Conservation (phyloP, 2,113 vertebrate species). For the Ursus arctos region DNA sequence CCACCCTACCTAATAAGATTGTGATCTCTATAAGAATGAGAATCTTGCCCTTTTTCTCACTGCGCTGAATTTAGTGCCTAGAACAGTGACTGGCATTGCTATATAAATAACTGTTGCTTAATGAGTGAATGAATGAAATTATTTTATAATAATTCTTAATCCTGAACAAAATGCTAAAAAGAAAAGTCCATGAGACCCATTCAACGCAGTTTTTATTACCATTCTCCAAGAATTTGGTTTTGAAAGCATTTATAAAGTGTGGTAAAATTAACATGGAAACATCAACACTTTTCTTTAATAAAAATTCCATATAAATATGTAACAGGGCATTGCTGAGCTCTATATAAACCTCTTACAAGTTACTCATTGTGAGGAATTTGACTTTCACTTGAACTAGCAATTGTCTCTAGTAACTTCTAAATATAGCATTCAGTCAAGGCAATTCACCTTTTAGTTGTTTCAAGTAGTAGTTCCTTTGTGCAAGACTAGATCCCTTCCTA, state of each 20-base stretch:
- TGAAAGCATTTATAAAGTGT: conserved; percentile 24
- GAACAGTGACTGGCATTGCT: not conserved
- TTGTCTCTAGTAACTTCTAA: conserved; percentile 55
- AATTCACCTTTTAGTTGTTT: conserved; percentile 40
- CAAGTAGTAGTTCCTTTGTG: conserved; percentile 7
- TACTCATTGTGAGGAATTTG: conserved; percentile 41
- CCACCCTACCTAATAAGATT: not conserved
- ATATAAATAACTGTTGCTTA: not conserved
- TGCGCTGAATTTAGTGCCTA: not conserved
- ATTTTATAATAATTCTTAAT: conserved; percentile 26
- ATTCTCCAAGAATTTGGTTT: conserved; percentile 45
- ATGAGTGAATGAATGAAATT: not conserved
- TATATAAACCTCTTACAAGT: not conserved
- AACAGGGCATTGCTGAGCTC: not conserved
- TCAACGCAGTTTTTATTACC: not conserved
- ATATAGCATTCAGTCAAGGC: not conserved
- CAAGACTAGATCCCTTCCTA: not conserved
- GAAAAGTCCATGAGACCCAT: not conserved
- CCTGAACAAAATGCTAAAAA: not conserved
- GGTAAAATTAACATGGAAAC: conserved; percentile 24
- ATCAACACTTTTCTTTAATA: not conserved
- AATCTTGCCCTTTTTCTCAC: not conserved
- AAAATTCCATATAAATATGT: not conserved
- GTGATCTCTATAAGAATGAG: not conserved
- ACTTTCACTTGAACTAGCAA: conserved; percentile 32